Evolutionary conservation across 2,888 invertebrate genomes (phyloP).

Genomic region (Pomacea canaliculata): DNA sequence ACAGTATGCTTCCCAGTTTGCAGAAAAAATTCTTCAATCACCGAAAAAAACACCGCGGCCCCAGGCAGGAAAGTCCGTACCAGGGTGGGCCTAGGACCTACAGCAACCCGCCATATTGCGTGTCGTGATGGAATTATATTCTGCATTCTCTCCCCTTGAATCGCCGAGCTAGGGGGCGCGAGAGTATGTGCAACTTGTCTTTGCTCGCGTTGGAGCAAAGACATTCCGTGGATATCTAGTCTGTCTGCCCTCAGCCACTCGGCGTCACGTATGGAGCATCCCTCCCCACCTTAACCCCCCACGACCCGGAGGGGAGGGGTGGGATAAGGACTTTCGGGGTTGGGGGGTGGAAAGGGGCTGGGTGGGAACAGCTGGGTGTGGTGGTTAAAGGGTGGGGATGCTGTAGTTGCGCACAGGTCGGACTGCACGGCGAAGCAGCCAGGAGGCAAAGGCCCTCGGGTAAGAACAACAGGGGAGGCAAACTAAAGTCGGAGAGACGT

Average conservation of each 20-base stretch:
- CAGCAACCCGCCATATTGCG: background rate
- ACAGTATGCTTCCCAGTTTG: background rate
- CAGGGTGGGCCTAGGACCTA: conserved; percentile 2
- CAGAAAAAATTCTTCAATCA: conserved; percentile 4
- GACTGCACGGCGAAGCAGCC: too few relatives aligned
- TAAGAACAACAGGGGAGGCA: too few relatives aligned
- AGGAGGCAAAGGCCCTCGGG: too few relatives aligned
- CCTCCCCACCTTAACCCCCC: background rate
- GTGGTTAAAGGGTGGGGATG: background rate
- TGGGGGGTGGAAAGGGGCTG: too few relatives aligned
- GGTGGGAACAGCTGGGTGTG: too few relatives aligned
- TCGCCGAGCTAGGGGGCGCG: background rate
- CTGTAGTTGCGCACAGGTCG: background rate
- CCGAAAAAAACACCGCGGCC: conserved; percentile 1
- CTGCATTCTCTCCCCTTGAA: conserved; percentile 12
- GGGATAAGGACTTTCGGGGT: too few relatives aligned
- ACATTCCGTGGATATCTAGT: conserved; percentile 9
- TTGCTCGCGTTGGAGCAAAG: conserved; percentile 8
- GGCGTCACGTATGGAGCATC: conserved; percentile 1
- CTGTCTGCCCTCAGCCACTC: background rate
- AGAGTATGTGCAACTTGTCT: conserved; percentile 8
- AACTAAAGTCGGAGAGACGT: too few relatives aligned
- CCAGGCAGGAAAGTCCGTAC: background rate
- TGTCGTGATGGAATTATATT: conserved; percentile 21
- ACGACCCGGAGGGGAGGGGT: background rate